Evolutionary conservation across 2,113 vertebrate species (phyloP).

Genomic region (Coregonus clupeaformis): DNA sequence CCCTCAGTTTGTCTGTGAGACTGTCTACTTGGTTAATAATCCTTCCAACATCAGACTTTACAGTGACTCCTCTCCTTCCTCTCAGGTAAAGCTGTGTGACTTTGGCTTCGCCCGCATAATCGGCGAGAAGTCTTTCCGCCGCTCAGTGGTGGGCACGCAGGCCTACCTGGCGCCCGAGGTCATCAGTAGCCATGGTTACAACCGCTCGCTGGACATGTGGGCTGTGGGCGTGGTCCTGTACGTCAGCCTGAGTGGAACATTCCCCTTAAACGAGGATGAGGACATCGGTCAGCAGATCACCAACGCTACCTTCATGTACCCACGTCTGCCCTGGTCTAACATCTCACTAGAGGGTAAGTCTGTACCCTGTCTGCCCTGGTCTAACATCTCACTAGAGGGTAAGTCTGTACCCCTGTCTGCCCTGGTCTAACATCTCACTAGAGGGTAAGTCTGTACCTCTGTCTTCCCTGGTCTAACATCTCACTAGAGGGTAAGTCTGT

Average conservation of each 20-base stretch:
- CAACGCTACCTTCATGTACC: constrained; percentile 78
- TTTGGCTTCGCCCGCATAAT: constrained; percentile 80
- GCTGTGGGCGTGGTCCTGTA: constrained; percentile 74
- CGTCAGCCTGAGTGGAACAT: constrained; percentile 77
- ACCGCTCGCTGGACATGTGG: constrained; percentile 80
- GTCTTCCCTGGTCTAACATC: no score
- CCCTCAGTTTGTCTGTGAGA: no score
- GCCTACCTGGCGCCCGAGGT: constrained; percentile 78
- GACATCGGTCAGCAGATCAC: constrained; percentile 79
- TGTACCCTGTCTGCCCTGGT: no score
- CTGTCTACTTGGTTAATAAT: no score
- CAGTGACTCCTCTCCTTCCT: background rate
- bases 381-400: no score
- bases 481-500: no score
- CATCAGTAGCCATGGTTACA: constrained; percentile 71
- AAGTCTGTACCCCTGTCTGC: background rate
- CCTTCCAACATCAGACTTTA: background rate
- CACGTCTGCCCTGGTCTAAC: constrained; percentile 46
- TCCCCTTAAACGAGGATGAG: constrained; percentile 80
- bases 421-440: no score
- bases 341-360: constrained; percentile 58
- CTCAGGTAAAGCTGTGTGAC: constrained; percentile 78
- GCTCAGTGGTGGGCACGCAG: constrained; percentile 74
- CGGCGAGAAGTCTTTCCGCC: constrained; percentile 77
- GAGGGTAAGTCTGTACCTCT: no score